phyloP scores from a whole-genome alignment of 2,888 invertebrate species.

The Petrolisthes cinctipes region DNA sequence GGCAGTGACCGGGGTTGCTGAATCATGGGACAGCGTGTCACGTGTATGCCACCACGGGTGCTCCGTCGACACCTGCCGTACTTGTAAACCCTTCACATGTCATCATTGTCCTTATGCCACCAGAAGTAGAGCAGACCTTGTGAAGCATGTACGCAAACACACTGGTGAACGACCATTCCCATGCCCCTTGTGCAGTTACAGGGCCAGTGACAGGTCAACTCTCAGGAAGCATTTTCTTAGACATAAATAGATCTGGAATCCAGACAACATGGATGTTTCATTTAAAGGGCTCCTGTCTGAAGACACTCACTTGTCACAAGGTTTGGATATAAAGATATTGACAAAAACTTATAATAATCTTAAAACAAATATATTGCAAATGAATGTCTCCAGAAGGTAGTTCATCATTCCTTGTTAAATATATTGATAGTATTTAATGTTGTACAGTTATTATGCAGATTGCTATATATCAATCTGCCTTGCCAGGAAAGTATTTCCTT shows the following conservation, averaged over 20 bases:
- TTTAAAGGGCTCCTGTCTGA: neutral
- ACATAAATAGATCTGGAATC: slow-evolving; percentile 15
- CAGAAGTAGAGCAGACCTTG: slow-evolving; percentile 42
- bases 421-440: too few species aligned
- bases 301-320: neutral
- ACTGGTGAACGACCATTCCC: slow-evolving; percentile 52
- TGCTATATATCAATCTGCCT: too few species aligned
- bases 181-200: slow-evolving; percentile 41
- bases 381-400: too few species aligned
- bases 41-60: slow-evolving; percentile 43
- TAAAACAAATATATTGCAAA: too few species aligned
- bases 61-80: slow-evolving; percentile 26
- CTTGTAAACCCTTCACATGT: slow-evolving; percentile 47
- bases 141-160: slow-evolving; percentile 56
- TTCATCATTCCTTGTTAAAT: too few species aligned
- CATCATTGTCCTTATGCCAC: slow-evolving; percentile 43
- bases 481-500: too few species aligned
- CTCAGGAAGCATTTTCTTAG: slow-evolving; percentile 50
- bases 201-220: slow-evolving; percentile 47
- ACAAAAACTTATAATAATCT: neutral
- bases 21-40: slow-evolving; percentile 29
- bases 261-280: neutral
- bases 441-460: too few species aligned
- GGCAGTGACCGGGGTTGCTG: slow-evolving; percentile 33
- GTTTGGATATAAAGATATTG: neutral